These are phyloP conservation scores for Grapholita molesta DNA, from an alignment of 1,140 invertebrate species.

Conservation along the genomic window DNA sequence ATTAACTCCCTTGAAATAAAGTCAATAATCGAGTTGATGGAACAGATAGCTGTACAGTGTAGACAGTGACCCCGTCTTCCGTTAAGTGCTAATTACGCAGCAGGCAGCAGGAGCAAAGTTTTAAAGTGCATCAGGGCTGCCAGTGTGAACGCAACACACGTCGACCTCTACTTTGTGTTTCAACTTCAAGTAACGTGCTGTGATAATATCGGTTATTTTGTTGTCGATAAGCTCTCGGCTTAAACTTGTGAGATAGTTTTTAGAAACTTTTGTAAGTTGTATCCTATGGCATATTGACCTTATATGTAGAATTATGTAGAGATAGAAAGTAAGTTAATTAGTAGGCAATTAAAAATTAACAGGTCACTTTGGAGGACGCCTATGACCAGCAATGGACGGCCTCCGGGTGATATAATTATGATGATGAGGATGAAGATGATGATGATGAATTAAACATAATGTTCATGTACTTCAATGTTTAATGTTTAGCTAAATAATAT, in stretches of 20 bases:
- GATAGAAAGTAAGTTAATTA: too few species aligned
- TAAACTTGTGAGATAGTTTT: neutral
- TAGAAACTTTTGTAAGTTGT: neutral
- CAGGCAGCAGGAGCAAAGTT: slow-evolving; percentile 6
- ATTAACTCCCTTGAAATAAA: neutral
- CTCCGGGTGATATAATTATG: too few species aligned
- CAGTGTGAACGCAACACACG: slow-evolving; percentile 16
- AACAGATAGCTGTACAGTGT: neutral
- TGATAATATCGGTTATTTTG: neutral
- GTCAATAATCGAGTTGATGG: neutral
- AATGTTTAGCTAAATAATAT: too few species aligned
- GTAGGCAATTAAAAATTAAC: too few species aligned
- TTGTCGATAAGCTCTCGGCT: neutral
- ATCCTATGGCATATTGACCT: too few species aligned
- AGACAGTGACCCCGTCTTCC: slow-evolving; percentile 6
- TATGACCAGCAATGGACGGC: too few species aligned
- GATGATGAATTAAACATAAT: too few species aligned
- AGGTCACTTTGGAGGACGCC: too few species aligned
- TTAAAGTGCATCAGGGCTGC: slow-evolving; percentile 16
- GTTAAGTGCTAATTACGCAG: slow-evolving; percentile 16
- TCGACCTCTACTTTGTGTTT: slow-evolving; percentile 14
- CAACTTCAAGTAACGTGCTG: slow-evolving; percentile 1
- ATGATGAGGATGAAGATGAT: too few species aligned
- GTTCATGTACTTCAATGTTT: too few species aligned
- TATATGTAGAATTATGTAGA: too few species aligned